These are phyloP conservation scores for Tetragonula clypearis DNA, from an alignment of 1,140 invertebrate genomes.

Conservation along the genomic window DNA sequence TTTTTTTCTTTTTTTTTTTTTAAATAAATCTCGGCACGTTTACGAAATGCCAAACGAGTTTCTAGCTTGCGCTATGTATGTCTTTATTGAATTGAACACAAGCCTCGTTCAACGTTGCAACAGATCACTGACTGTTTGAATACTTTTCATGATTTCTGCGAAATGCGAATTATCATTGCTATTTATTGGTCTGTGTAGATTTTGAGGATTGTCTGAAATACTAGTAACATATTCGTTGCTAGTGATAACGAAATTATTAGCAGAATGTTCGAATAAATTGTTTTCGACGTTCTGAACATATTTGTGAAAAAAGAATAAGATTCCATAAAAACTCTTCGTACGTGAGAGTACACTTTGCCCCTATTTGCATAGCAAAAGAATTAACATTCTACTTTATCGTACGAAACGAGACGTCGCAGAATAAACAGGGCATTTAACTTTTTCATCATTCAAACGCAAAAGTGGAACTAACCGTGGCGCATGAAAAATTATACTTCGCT, in stretches of 20 bases:
- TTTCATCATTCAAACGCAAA: background rate
- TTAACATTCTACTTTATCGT: background rate
- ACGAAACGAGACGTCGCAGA: background rate
- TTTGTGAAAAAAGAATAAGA: no score
- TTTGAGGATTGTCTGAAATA: background rate
- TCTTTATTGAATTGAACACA: background rate
- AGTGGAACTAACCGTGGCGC: background rate
- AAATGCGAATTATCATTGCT: no score
- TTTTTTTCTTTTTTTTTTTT: background rate
- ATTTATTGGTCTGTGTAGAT: background rate
- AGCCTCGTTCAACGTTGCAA: background rate
- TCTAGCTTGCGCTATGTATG: background rate
- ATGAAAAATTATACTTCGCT: background rate
- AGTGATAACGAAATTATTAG: no score
- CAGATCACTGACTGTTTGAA: no score
- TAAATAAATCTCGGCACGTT: background rate
- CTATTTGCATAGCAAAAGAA: no score
- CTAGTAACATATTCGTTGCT: no score
- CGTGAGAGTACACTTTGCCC: no score
- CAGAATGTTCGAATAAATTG: no score
- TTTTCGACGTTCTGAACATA: no score
- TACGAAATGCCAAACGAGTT: slow-evolving; percentile 23
- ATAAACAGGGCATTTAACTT: background rate
- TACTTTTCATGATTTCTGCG: no score
- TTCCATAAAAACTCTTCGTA: no score